These are phyloP conservation scores for Ectemnius cavifrons DNA, from an alignment of 2,888 invertebrate species.

Conservation along the genomic window DNA sequence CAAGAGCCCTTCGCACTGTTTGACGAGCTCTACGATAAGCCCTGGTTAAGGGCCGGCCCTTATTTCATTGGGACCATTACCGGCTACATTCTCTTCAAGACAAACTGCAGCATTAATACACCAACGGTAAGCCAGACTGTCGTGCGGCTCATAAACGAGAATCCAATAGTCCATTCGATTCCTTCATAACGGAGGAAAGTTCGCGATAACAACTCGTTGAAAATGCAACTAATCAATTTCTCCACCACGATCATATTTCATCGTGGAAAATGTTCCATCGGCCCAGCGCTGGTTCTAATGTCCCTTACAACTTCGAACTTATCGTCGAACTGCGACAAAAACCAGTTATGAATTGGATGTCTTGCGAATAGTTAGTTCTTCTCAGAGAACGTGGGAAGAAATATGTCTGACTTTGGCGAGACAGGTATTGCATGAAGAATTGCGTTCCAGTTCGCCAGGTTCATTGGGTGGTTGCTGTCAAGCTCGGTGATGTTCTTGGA, in stretches of 20 bases:
- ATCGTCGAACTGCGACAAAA: too few species aligned
- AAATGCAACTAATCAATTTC: constrained; percentile 3
- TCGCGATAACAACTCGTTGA: neutral
- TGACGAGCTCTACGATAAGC: constrained; percentile 90
- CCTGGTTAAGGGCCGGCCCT: constrained; percentile 90
- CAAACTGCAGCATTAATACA: constrained; percentile 82
- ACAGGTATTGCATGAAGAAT: too few species aligned
- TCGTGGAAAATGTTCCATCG: neutral
- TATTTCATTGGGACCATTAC: constrained; percentile 89
- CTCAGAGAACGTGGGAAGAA: too few species aligned
- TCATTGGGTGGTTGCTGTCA: constrained; percentile 75
- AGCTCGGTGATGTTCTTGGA: constrained; percentile 71
- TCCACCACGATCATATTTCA: neutral
- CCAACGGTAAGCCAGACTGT: constrained; percentile 66
- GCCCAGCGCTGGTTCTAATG: neutral
- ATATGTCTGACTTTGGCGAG: too few species aligned
- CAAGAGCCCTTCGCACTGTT: constrained; percentile 91
- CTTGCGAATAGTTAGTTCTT: too few species aligned
- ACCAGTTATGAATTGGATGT: too few species aligned
- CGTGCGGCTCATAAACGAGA: neutral
- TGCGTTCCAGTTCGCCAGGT: constrained; percentile 48
- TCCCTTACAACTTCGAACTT: too few species aligned
- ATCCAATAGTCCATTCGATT: neutral
- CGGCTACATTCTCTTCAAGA: constrained; percentile 86
- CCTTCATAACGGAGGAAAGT: neutral